A percentile compares a stretch with the other conserved stretches of the same genome.
These are phyloP conservation scores for Scaptomyza montana DNA, from an alignment of 1,140 invertebrate genomes.

Conservation along the genomic window DNA sequence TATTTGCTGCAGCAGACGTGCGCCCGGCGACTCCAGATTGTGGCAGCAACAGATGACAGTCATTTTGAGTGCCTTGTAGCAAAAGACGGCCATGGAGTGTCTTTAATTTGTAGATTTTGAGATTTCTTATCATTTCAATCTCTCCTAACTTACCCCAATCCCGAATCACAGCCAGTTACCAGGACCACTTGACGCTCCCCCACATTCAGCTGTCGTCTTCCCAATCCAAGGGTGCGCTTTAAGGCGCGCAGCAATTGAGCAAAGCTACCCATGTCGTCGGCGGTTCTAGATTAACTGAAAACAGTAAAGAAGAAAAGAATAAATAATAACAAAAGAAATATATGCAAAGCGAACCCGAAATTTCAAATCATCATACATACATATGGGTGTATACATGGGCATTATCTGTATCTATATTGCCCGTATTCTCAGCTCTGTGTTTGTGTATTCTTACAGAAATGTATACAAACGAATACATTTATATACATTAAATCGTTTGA, in stretches of 20 bases:
- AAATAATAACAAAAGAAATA: conserved; percentile 46
- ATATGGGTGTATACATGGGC: conserved; percentile 24
- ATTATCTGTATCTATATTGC: conserved; percentile 41
- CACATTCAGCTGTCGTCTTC: conserved; percentile 53
- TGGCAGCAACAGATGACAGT: conserved; percentile 86
- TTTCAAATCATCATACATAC: conserved; percentile 35
- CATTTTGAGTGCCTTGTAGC: conserved; percentile 81
- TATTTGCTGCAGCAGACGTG: conserved; percentile 74
- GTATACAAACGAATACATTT: background rate
- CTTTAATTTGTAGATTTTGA: conserved; percentile 23
- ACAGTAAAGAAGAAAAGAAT: conserved; percentile 23
- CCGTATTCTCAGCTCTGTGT: background rate
- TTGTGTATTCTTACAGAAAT: background rate
- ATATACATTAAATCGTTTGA: conserved; percentile 8
- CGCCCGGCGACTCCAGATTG: conserved; percentile 81
- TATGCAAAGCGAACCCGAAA: conserved; percentile 58
- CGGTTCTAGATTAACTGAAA: conserved; percentile 57
- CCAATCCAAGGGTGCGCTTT: conserved; percentile 55
- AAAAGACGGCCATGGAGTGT: conserved; percentile 83
- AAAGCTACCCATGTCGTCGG: conserved; percentile 56
- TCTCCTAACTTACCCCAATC: conserved; percentile 88
- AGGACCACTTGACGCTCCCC: conserved; percentile 85
- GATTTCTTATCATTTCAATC: background rate
- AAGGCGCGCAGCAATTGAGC: conserved; percentile 55
- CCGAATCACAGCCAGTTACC: conserved; percentile 93